Evolutionary conservation across 2,888 invertebrate species (phyloP).

Genomic region (Sturmia bella): DNA sequence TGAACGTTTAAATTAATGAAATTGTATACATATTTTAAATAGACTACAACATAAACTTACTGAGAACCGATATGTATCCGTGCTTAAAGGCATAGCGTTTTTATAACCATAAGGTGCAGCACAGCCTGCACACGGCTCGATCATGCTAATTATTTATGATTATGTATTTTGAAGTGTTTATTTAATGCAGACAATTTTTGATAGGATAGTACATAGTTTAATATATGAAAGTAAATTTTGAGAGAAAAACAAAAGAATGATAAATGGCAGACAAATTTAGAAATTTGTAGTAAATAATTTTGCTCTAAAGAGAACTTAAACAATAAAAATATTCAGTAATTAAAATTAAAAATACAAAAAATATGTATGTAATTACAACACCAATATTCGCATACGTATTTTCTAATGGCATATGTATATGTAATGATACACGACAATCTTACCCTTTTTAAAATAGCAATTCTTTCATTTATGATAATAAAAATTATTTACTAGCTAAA

Average conservation of each 20-base stretch:
- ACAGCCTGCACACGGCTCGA: slow-evolving; percentile 89
- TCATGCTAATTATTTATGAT: slow-evolving; percentile 83
- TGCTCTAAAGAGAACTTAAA: slow-evolving; percentile 18
- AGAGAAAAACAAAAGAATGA: slow-evolving; percentile 57
- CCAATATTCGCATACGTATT: slow-evolving; percentile 3
- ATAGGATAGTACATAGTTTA: slow-evolving; percentile 48
- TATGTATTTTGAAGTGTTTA: slow-evolving; percentile 48
- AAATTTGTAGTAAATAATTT: slow-evolving; percentile 19
- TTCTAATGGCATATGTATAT: slow-evolving; percentile 11
- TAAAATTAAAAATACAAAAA: slow-evolving; percentile 13
- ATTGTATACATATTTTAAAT: slow-evolving; percentile 32
- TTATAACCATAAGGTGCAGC: slow-evolving; percentile 97
- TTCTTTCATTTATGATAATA: slow-evolving; percentile 1
- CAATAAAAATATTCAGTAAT: slow-evolving; percentile 1
- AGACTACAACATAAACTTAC: slow-evolving; percentile 85
- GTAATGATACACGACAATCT: slow-evolving; percentile 43
- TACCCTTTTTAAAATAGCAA: slow-evolving; percentile 38
- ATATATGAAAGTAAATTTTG: slow-evolving; percentile 59
- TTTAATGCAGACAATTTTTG: slow-evolving; percentile 58
- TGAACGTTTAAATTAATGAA: slow-evolving; percentile 39
- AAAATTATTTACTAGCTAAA: slow-evolving; percentile 13
- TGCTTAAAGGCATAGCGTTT: slow-evolving; percentile 95
- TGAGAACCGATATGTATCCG: slow-evolving; percentile 91
- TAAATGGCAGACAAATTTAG: slow-evolving; percentile 47
- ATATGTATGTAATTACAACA: slow-evolving; percentile 24